A percentile compares a stretch with the other conserved stretches of the same genome.
Conservation (phyloP, 2,888 invertebrate species). For the Lottia scabra region DNA sequence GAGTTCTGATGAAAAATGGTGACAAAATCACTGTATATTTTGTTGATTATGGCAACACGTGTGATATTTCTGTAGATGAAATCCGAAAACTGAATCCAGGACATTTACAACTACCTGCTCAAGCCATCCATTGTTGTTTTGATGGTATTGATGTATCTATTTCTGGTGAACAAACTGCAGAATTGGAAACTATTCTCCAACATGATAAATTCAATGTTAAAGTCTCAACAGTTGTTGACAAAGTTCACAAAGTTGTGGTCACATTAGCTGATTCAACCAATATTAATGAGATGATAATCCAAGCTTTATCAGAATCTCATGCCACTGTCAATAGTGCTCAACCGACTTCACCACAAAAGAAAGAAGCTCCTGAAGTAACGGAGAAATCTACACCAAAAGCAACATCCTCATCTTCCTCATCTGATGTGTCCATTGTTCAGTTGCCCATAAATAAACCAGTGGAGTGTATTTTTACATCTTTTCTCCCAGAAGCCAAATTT, state of each 20-base stretch:
- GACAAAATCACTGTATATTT: slow-evolving; percentile 38
- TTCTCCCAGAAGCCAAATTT: background rate
- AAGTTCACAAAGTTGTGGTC: slow-evolving; percentile 20
- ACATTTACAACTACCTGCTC: slow-evolving; percentile 37
- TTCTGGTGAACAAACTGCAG: slow-evolving; percentile 19
- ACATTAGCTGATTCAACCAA: background rate
- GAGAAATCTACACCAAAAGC: background rate
- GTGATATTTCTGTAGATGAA: slow-evolving; percentile 27
- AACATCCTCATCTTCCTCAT: background rate
- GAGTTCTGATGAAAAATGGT: slow-evolving; percentile 30
- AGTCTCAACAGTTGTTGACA: slow-evolving; percentile 20
- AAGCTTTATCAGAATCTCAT: background rate
- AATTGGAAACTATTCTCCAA: slow-evolving; percentile 31
- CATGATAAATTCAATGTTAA: slow-evolving; percentile 24
- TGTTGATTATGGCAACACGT: slow-evolving; percentile 61
- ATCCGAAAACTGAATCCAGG: slow-evolving; percentile 36
- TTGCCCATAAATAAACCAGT: background rate
- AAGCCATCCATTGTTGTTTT: slow-evolving; percentile 48
- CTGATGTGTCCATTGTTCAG: background rate
- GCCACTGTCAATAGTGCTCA: too few relatives aligned
- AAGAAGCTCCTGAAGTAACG: background rate
- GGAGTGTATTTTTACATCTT: background rate
- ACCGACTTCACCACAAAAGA: background rate
- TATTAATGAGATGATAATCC: background rate
- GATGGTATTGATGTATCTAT: slow-evolving; percentile 26